phyloP scores from a whole-genome alignment of 2,113 vertebrate genomes.

The Paramisgurnus dabryanus region DNA sequence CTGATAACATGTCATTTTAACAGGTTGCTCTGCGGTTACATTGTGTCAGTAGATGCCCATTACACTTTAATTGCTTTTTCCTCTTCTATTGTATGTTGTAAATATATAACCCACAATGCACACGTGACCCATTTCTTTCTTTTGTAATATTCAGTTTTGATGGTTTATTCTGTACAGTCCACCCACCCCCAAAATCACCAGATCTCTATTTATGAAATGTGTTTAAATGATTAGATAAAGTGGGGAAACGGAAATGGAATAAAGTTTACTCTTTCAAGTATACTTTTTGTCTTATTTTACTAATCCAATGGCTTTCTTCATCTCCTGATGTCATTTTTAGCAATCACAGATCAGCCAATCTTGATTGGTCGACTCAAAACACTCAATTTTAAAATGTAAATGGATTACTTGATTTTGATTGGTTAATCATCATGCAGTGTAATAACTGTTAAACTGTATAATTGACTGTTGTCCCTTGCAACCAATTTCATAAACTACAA shows the following conservation, averaged over 20 bases:
- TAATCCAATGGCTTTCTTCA: not conserved
- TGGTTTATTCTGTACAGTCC: constrained; percentile 20
- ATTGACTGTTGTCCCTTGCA: too few relatives aligned
- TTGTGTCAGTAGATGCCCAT: constrained; percentile 60
- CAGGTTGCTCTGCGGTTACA: constrained; percentile 60
- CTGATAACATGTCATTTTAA: constrained; percentile 59
- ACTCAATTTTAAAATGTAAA: too few relatives aligned
- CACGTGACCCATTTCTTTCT: constrained; percentile 49
- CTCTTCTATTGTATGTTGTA: constrained; percentile 67
- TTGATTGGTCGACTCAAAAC: too few relatives aligned
- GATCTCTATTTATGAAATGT: constrained; percentile 42
- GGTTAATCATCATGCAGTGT: too few relatives aligned
- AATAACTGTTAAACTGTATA: too few relatives aligned
- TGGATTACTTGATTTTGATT: too few relatives aligned
- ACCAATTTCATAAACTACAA: too few relatives aligned
- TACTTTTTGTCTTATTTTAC: constrained; percentile 37
- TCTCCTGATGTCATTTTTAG: not conserved
- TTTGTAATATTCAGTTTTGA: constrained; percentile 42
- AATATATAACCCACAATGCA: constrained; percentile 64
- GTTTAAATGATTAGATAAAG: constrained; percentile 33
- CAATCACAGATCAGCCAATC: not conserved
- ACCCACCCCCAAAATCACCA: constrained; percentile 25
- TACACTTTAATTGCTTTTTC: constrained; percentile 49
- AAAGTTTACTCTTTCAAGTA: constrained; percentile 49
- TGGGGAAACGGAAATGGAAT: constrained; percentile 39